Base-by-base conservation (phyloP, 2,888 invertebrate species). In the Elmis aenea region DNA sequence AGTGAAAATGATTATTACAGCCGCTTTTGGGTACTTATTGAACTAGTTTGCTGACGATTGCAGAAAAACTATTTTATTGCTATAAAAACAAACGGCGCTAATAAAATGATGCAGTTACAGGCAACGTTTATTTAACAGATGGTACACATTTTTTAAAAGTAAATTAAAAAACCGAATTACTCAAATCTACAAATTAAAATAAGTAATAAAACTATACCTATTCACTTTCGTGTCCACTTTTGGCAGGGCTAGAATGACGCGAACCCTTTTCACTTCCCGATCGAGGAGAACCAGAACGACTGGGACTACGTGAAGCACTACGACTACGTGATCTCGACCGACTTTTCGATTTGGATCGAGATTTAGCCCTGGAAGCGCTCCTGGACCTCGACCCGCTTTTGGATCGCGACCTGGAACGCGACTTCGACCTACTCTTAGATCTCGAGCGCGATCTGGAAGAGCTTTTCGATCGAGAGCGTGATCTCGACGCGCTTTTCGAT, bases 261-360 rank as follows among this genome's bases (percentile, higher is more conserved):
- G 70, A 69, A 3, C 64, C 50, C 8, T 69, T 70, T 4, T 66
- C 11, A 26, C 41, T 41, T 13, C 29, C 38, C 12, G 58, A 55
- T 36, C 57, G 38, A 3, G 56, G 43, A 3, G 63, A 62, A 21
- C 56, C 51, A 3, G 67, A 68, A 21, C 64, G 51, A 1, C 66
- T 65, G 16, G 51, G 51, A 16, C 70, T 70, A 47, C 63, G 61
- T 0, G 70, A 69, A 2, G 66, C 51, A n/a, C 70, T 70, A 1
- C 61, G 54, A 42, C 52, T 52, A 28, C 36, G 40, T 0, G 70
- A 68, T 18, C 35, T 62, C 0, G 71, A 72, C 3, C 66, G 36
- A 14, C 36, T 42, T 14, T 29, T 33, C 15, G 57, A 56, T 34
- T 57, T 44, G 4, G 58, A 55, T 9, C 57, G 46, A 3, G 65